Evolutionary conservation across 2,888 invertebrate genomes (phyloP), one percentile per base, ranked within the genome.

Genomic region (Brachypalpus laphriformis): DNA sequence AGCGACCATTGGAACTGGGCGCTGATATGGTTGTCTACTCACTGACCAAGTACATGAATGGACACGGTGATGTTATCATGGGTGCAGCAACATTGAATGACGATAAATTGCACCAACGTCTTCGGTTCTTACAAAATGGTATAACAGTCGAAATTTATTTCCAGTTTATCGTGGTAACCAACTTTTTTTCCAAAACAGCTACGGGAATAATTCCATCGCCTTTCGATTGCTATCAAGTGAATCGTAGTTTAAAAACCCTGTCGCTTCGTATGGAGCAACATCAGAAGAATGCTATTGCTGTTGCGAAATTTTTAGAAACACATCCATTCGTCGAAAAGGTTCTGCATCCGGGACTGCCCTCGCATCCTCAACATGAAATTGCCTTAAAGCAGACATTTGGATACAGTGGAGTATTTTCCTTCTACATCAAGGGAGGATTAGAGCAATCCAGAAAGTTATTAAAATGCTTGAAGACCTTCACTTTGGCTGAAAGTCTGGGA

Each of bases 31-130:
- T 96, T 1, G 93, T 97, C 88, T 98, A 99, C 92, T 99, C 99
- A 0, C 90, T 98, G 70, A 98, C 98, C 0, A 99, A 99, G 92
- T 99, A 99, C 91, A 97, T 99, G 95, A 99, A 99, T 92, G 99
- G 99, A 0, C 99, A 99, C 92, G 96, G 97, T 0, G 99, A 99
- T 93, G 96, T 98, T 18, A 95, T 99, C 5, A 99, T 99, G 99
- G 99, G 99, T 1, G 96, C 97, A 14, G 94, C 96, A 6, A 93
- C 96, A 37, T 94, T 96, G 2, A 97, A 95, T 88, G 93, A 95
- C 88, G 94, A 96, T 47, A 94, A 94, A 51, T 89, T 98, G 2
- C 95, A 94, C 83, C 92, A 95, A 9, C 94, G 94, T 89, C 92
- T 99, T 37, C 93, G 95, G 87, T 99, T 97, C 92, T 93, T 97